These are phyloP conservation scores for Xiphorhynchus elegans DNA, from an alignment of 2,113 vertebrate species.

Conservation along the genomic window DNA sequence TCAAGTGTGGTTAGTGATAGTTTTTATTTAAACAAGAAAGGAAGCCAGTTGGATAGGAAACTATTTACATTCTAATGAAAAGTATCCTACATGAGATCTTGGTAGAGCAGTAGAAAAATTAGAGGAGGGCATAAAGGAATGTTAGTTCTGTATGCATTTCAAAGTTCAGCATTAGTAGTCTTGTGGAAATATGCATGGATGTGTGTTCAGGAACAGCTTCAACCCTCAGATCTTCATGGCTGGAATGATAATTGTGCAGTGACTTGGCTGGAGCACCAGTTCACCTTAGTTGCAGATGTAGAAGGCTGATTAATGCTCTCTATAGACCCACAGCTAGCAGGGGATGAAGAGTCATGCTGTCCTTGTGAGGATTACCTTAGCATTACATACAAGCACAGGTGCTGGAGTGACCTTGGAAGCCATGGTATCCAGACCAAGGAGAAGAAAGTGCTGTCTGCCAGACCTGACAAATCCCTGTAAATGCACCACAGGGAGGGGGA, in stretches of 20 bases:
- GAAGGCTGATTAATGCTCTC: neutral
- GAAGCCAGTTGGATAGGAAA: neutral
- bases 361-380: neutral
- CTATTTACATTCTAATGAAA: neutral
- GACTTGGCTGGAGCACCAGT: neutral
- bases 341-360: neutral
- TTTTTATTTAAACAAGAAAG: neutral
- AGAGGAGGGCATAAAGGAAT: neutral
- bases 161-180: neutral
- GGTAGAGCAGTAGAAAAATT: neutral
- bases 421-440: neutral
- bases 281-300: neutral
- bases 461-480: neutral
- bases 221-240: neutral
- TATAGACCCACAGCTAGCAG: neutral
- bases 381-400: neutral
- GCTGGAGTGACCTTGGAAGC: slow-evolving; percentile 1
- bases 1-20: neutral
- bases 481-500: neutral
- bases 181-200: rapidly evolving
- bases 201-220: neutral
- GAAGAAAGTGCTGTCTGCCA: neutral
- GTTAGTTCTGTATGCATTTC: neutral
- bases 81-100: neutral
- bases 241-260: neutral